A percentile compares a stretch with the other conserved stretches of the same genome.
Conservation (phyloP, 2,797 vertebrate genomes). For the Mycteria americana region DNA sequence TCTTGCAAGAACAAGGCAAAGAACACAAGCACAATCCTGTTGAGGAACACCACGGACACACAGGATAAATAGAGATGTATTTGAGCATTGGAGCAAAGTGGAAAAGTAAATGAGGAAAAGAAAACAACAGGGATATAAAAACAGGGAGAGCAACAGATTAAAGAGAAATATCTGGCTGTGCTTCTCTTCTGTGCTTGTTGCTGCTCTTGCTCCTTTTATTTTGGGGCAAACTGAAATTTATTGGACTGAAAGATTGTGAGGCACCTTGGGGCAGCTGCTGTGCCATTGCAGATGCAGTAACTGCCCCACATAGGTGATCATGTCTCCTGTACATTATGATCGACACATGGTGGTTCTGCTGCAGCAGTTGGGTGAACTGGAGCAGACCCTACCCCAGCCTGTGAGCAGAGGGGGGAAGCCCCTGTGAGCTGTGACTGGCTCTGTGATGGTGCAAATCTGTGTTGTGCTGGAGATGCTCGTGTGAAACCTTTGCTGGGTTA, state of each 20-base stretch:
- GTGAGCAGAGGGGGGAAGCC: background rate
- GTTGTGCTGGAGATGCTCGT: background rate
- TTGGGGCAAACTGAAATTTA: background rate
- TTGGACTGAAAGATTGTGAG: background rate
- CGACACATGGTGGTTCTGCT: rapidly evolving
- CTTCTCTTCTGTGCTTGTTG: background rate
- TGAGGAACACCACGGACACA: background rate
- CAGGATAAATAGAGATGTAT: background rate
- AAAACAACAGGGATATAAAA: background rate
- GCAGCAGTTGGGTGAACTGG: rapidly evolving
- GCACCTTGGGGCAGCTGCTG: background rate
- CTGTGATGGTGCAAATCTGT: rapidly evolving
- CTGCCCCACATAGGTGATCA: rapidly evolving
- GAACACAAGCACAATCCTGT: background rate
- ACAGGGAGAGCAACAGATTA: background rate
- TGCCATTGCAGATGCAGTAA: no score
- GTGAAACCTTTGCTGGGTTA: background rate
- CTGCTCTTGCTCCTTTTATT: background rate
- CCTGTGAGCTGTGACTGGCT: rapidly evolving
- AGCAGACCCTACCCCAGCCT: background rate
- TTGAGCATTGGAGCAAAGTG: background rate
- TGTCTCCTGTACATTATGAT: background rate
- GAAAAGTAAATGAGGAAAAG: background rate
- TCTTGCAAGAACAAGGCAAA: background rate
- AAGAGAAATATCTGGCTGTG: background rate